Percentiles rank a stretch among this genome's conserved stretches.
These are phyloP conservation scores for Taeniopygia guttata DNA, from an alignment of 2,797 vertebrate species.

Conservation along the genomic window DNA sequence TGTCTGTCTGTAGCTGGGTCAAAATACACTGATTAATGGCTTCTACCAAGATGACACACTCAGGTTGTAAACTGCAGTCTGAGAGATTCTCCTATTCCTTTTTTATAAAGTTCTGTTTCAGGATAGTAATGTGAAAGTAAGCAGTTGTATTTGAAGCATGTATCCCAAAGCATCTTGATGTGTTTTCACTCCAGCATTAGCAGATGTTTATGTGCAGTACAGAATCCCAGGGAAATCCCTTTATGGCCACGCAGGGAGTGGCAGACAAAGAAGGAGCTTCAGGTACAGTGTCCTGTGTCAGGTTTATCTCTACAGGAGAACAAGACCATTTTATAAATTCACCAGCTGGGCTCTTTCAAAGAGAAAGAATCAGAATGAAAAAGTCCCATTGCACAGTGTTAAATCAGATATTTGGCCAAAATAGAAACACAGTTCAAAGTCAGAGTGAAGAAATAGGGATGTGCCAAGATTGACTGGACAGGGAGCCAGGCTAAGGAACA, in stretches of 20 bases:
- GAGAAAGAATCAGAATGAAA: background rate
- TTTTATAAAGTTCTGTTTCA: background rate
- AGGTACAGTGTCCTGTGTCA: background rate
- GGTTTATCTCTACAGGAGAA: background rate
- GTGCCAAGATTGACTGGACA: background rate
- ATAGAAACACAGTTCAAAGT: background rate
- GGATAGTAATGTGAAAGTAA: background rate
- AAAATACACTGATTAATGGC: background rate
- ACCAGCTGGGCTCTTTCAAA: background rate
- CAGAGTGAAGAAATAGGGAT: background rate
- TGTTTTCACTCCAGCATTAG: background rate
- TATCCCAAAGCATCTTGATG: background rate
- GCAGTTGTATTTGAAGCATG: background rate
- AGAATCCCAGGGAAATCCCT: background rate
- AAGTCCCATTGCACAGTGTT: background rate
- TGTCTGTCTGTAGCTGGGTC: background rate
- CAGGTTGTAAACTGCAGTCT: background rate
- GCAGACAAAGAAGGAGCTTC: background rate
- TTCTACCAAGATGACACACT: background rate
- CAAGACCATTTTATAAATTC: background rate
- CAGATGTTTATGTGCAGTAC: background rate
- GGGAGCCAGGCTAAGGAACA: background rate
- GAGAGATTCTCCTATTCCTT: background rate
- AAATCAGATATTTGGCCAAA: background rate
- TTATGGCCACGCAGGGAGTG: background rate